phyloP scores from a whole-genome alignment of 2,797 vertebrate genomes.

The Manis crassicaudata region DNA sequence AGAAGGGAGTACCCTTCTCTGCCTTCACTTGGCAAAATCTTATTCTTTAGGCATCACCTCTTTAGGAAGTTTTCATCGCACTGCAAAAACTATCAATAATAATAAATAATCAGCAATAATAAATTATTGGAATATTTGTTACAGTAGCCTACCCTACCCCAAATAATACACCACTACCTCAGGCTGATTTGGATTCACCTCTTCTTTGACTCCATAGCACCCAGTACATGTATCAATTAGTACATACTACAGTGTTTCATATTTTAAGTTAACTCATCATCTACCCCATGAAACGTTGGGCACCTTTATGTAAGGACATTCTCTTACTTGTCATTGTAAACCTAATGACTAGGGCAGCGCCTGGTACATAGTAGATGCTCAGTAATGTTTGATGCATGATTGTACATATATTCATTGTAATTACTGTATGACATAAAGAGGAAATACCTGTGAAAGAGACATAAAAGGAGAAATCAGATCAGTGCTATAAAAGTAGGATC shows the following conservation, averaged over 20 bases:
- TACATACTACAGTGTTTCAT: neutral
- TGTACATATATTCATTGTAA: neutral
- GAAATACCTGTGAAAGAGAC: neutral
- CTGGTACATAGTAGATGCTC: neutral
- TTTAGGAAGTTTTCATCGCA: conserved; percentile 13
- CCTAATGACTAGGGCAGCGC: neutral
- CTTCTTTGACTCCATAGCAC: neutral
- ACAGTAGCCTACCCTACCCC: neutral
- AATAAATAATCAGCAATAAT: conserved; percentile 8
- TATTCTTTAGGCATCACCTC: neutral
- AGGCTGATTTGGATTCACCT: neutral
- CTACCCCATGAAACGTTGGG: neutral
- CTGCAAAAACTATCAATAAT: neutral
- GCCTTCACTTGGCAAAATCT: conserved; percentile 21
- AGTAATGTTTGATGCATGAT: neutral
- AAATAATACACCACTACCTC: neutral
- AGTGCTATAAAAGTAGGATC: neutral
- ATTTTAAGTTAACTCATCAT: conserved; percentile 28
- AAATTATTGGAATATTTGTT: conserved; percentile 25
- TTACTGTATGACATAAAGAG: neutral
- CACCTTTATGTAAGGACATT: conserved; percentile 3
- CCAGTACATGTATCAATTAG: neutral
- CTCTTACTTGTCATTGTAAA: conserved; percentile 14
- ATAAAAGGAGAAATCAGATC: neutral
- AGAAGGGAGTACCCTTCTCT: neutral